phyloP scores from a whole-genome alignment of 2,113 vertebrate genomes.

The Scomber colias region DNA sequence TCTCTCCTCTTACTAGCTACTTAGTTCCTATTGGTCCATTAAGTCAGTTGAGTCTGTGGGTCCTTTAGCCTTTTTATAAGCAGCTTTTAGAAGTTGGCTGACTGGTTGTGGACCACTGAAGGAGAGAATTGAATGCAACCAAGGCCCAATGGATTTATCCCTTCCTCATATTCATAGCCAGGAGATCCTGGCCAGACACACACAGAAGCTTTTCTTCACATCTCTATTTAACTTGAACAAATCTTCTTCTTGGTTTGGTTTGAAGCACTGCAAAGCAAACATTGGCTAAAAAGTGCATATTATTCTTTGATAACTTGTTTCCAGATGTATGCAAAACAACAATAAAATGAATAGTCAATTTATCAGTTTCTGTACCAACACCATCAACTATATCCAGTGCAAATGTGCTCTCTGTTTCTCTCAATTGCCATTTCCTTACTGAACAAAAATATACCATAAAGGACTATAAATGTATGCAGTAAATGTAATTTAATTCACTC shows the following conservation, averaged over 20 bases:
- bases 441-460: too few relatives aligned
- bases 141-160: conserved; percentile 67
- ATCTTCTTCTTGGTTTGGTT: conserved; percentile 12
- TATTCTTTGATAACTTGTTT: not conserved
- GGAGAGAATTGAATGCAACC: conserved; percentile 68
- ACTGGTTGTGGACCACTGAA: conserved; percentile 70
- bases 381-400: not conserved
- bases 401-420: not conserved
- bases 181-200: conserved; percentile 53
- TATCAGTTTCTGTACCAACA: not conserved
- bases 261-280: conserved; percentile 1
- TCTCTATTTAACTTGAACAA: conserved; percentile 37
- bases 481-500: too few relatives aligned
- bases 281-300: not conserved
- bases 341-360: conserved; percentile 1
- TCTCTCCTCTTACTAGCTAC: conserved; percentile 18
- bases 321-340: not conserved
- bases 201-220: conserved; percentile 52
- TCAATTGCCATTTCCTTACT: too few relatives aligned
- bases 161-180: conserved; percentile 62
- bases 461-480: too few relatives aligned
- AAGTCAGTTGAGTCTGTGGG: conserved; percentile 53
- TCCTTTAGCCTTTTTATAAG: conserved; percentile 68
- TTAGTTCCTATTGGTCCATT: conserved; percentile 64
- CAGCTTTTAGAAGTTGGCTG: conserved; percentile 72